A percentile compares a stretch with the other conserved stretches of the same genome.
Conservation (phyloP, 1,140 invertebrate genomes). For the Stegodyphus dumicola region DNA sequence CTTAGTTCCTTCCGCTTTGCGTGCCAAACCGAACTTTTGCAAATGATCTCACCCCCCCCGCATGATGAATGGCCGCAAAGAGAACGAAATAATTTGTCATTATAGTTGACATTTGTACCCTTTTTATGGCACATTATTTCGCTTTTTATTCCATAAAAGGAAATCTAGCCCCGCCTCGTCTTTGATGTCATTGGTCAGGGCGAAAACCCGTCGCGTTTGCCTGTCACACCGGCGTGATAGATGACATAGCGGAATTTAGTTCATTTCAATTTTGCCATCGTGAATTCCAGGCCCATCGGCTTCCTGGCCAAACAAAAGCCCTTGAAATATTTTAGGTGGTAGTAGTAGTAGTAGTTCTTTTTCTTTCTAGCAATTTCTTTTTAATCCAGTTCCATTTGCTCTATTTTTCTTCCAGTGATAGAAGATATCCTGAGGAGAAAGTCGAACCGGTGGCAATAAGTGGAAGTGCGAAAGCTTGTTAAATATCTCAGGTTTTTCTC, state of each 20-base stretch:
- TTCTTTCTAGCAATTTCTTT: neutral
- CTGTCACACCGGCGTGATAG: slow-evolving; percentile 46
- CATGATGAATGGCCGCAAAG: slow-evolving; percentile 33
- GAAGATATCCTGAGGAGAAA: no score
- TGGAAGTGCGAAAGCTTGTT: no score
- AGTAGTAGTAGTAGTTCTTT: no score
- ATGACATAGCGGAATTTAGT: slow-evolving; percentile 51
- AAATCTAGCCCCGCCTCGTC: slow-evolving; percentile 33
- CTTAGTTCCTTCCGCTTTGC: no score
- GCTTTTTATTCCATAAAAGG: slow-evolving; percentile 9
- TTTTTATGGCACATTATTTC: slow-evolving; percentile 24
- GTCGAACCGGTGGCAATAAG: no score
- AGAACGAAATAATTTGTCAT: slow-evolving; percentile 44
- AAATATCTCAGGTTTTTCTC: no score
- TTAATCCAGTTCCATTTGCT: neutral
- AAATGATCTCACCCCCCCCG: slow-evolving; percentile 13
- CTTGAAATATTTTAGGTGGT: slow-evolving; percentile 42
- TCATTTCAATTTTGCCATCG: slow-evolving; percentile 51
- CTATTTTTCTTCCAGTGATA: no score
- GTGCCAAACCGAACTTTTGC: neutral
- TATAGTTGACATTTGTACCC: slow-evolving; percentile 51
- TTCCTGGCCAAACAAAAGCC: neutral
- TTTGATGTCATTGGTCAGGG: slow-evolving; percentile 49
- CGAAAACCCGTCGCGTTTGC: neutral
- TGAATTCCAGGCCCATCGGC: slow-evolving; percentile 15